Percentiles rank a stretch among this genome's conserved stretches.
These are phyloP conservation scores for Coptotermes formosanus DNA, from an alignment of 1,140 invertebrate genomes.

Conservation along the genomic window DNA sequence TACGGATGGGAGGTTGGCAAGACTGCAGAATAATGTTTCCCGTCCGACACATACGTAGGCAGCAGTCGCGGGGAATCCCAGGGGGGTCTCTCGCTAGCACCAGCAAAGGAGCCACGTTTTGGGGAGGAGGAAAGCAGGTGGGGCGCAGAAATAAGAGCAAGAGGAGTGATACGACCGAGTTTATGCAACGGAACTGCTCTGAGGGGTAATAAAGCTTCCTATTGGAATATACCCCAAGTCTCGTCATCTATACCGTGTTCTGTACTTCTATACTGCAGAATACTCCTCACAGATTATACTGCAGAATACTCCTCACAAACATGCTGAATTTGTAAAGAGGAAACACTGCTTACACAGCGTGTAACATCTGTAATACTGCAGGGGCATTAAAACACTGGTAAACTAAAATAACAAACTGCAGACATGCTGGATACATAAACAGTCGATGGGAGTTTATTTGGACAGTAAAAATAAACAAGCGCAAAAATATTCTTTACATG, in stretches of 20 bases:
- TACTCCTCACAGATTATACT: background rate
- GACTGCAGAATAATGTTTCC: background rate
- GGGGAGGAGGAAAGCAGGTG: background rate
- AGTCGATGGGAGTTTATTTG: too few relatives aligned
- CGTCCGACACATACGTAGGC: background rate
- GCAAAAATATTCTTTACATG: too few relatives aligned
- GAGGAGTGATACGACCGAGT: constrained; percentile 7
- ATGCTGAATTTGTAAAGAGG: too few relatives aligned
- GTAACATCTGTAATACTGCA: too few relatives aligned
- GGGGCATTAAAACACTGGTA: too few relatives aligned
- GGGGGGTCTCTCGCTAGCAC: background rate
- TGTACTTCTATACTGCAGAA: background rate
- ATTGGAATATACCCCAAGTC: background rate
- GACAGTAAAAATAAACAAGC: too few relatives aligned
- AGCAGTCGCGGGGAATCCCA: background rate
- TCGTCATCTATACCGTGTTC: background rate
- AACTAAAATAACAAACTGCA: too few relatives aligned
- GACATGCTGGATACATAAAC: too few relatives aligned
- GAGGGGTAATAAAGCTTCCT: constrained; percentile 15
- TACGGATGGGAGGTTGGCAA: background rate
- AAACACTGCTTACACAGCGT: too few relatives aligned
- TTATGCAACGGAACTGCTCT: background rate
- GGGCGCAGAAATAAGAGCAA: background rate
- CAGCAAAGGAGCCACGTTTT: background rate
- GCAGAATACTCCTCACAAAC: background rate